Conservation (phyloP, 1,140 invertebrate species). For the Fopius arisanus region DNA sequence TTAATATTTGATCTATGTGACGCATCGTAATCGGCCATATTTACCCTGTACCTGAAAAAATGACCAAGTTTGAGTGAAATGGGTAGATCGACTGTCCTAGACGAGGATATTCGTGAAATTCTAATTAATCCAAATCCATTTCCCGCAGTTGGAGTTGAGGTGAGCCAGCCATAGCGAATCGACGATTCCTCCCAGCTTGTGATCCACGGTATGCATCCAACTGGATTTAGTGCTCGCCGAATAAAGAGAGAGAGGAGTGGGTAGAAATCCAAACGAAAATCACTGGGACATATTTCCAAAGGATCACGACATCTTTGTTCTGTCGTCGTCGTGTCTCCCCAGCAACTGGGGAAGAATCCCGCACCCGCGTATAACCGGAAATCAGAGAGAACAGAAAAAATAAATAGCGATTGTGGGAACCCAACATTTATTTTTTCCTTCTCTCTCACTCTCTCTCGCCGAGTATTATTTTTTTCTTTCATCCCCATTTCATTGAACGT, state of each 20-base stretch:
- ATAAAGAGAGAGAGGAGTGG: background rate
- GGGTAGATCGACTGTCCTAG: too few species aligned
- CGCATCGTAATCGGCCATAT: too few species aligned
- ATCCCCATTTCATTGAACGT: conserved; percentile 1
- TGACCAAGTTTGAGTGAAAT: too few species aligned
- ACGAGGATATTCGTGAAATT: too few species aligned
- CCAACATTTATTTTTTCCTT: conserved; percentile 2
- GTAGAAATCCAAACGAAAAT: conserved; percentile 22
- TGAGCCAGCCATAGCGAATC: too few species aligned
- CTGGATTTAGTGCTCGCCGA: background rate
- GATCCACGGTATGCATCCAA: too few species aligned
- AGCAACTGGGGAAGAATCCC: background rate
- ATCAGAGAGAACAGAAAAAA: conserved; percentile 18
- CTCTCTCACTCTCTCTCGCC: background rate
- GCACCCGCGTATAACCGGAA: conserved; percentile 27
- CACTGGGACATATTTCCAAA: background rate
- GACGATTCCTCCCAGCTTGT: too few species aligned
- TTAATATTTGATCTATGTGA: too few species aligned
- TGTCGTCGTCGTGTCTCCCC: conserved; percentile 18
- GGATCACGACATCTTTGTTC: conserved; percentile 28
- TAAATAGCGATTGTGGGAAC: conserved; percentile 9
- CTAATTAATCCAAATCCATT: too few species aligned
- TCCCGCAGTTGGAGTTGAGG: too few species aligned
- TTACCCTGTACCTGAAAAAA: too few species aligned
- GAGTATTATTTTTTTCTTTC: background rate